phyloP scores from a whole-genome alignment of 2,888 invertebrate species.

The Zeuzera pyrina region DNA sequence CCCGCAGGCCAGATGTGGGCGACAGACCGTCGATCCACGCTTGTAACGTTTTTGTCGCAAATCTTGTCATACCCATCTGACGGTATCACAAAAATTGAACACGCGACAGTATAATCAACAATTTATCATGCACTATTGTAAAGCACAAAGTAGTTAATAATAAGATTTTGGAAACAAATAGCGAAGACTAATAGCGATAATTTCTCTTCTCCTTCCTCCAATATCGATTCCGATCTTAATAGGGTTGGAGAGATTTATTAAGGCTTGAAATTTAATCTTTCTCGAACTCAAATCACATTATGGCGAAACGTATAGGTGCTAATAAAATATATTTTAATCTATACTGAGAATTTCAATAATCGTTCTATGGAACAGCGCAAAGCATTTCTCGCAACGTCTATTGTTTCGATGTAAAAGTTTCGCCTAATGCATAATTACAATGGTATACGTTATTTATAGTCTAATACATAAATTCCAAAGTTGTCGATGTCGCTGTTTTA shows the following conservation, averaged over 20 bases:
- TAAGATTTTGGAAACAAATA: slow-evolving; percentile 15
- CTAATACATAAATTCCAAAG: too few species aligned
- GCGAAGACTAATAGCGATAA: slow-evolving; percentile 20
- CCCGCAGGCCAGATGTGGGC: slow-evolving; percentile 12
- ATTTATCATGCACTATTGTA: too few species aligned
- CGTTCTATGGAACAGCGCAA: too few species aligned
- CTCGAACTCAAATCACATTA: too few species aligned
- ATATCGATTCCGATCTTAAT: slow-evolving; percentile 17
- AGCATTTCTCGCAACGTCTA: too few species aligned
- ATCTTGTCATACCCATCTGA: slow-evolving; percentile 6
- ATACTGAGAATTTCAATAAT: too few species aligned
- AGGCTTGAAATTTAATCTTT: slow-evolving; percentile 1
- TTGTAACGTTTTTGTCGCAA: slow-evolving; percentile 14
- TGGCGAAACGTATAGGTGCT: too few species aligned
- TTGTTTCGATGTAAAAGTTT: too few species aligned
- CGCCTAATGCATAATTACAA: too few species aligned
- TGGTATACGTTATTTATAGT: too few species aligned
- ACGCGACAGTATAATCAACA: not conserved
- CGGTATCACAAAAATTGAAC: not conserved
- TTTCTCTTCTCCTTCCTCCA: slow-evolving; percentile 18
- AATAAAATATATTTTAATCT: too few species aligned
- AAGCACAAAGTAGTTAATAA: slow-evolving; percentile 5
- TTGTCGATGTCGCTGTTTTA: too few species aligned
- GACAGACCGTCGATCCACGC: slow-evolving; percentile 11
- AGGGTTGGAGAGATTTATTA: slow-evolving; percentile 5